Conservation (phyloP, 2,888 invertebrate genomes). For the Ectobius pallidus region DNA sequence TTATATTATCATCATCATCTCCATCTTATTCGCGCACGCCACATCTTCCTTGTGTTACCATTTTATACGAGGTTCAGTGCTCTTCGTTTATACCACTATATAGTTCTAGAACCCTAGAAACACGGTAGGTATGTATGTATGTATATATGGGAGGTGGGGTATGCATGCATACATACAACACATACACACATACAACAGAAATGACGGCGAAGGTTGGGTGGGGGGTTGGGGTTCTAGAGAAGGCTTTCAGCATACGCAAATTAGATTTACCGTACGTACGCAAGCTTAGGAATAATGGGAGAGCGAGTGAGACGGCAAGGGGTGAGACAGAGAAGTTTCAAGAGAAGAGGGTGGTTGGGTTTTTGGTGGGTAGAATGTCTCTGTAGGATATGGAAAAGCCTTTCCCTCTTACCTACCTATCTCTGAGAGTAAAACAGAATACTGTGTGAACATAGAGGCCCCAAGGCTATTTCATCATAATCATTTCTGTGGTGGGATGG, state of each 20-base stretch:
- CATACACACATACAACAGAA: slow-evolving; percentile 24
- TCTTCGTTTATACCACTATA: not conserved
- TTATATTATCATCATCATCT: slow-evolving; percentile 17
- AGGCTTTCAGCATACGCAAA: slow-evolving; percentile 51
- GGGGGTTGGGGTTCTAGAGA: slow-evolving; percentile 22
- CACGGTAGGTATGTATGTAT: slow-evolving; percentile 2
- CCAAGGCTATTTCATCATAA: slow-evolving; percentile 30
- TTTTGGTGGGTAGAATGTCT: slow-evolving; percentile 28
- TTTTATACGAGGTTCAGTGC: slow-evolving; percentile 20
- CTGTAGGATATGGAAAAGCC: slow-evolving; percentile 30
- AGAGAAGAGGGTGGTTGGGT: slow-evolving; percentile 25
- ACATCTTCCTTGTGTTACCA: slow-evolving; percentile 28
- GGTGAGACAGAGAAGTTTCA: slow-evolving; percentile 22
- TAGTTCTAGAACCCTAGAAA: slow-evolving; percentile 11
- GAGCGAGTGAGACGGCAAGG: slow-evolving; percentile 26
- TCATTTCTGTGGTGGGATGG: slow-evolving; percentile 11
- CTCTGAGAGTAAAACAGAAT: slow-evolving; percentile 25
- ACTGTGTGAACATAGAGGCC: slow-evolving; percentile 18
- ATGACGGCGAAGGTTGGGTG: slow-evolving; percentile 24
- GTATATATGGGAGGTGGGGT: slow-evolving; percentile 9
- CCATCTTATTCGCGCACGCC: slow-evolving; percentile 13
- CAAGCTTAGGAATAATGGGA: slow-evolving; percentile 52
- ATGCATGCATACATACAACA: slow-evolving; percentile 16
- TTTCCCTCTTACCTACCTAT: slow-evolving; percentile 27
- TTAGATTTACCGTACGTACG: slow-evolving; percentile 49